Base-by-base conservation (phyloP, 2,113 vertebrate species). In the Etheostoma cragini region DNA sequence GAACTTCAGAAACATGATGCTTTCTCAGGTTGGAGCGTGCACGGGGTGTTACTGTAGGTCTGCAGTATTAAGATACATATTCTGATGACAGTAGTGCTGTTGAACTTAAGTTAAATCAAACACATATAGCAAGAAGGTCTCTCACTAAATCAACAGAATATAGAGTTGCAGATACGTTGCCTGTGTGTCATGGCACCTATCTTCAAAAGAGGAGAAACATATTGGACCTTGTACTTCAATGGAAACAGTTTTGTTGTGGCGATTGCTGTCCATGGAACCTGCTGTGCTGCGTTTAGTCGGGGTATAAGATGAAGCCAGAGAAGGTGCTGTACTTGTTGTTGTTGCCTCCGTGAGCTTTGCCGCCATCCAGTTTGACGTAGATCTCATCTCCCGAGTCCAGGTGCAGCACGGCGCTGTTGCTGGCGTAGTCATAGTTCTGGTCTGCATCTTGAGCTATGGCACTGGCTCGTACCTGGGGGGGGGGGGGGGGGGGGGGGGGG, bases 301-400 rank as follows among this genome's bases (percentile, higher is more conserved):
- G 97, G 86, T 98, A 98, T 56, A 98, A 91, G 92, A 98, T 97
- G 87, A 98, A 98, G 82, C 97, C 97, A 19, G 97, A 98, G 94
- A 98, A 98, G 85, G 97, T 98, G 96, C 97, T 98, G 95, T 98
- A 98, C 92, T 98, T 98, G 94, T 98, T 98, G 94, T 97, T 98
- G 83, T 98, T 98, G 84, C 97, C 97, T 30, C 97, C 97, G 0
- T 98, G 97, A 4, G 97, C 97, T 93, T 98, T 98, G 68, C 97
- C 97, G 0, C 97, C 97, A 0, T 98, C 97, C 91, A 98, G 94
- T 85, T 98, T 98, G 90, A 98, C 96, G 0, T 98, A 98, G 61
- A 98, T 94, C 88, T 98, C 97, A 6, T 98, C 97, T 0, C 97
- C 97, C 0, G 97, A 96, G 92, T 98, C 97, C 83, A 98, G 91